Percentiles rank a stretch among this genome's conserved stretches.
phyloP scores from a whole-genome alignment of 1,140 invertebrate species.

The Macrobrachium rosenbergii region DNA sequence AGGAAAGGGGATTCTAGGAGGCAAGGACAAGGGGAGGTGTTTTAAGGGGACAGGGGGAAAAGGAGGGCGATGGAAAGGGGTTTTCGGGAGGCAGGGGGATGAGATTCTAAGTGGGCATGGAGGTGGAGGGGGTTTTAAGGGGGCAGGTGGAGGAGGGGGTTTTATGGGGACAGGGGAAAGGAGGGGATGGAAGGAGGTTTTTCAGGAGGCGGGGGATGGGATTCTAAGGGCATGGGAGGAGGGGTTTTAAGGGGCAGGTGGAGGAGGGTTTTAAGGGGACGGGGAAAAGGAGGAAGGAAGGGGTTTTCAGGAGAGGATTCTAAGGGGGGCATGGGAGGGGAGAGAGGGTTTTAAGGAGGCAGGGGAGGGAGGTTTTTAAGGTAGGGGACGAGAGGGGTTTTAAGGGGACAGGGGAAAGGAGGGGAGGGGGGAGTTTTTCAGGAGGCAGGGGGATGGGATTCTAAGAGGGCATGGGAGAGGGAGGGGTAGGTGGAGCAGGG shows the following conservation, averaged over 20 bases:
- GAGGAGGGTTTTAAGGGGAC: not conserved
- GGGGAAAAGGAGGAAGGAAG: not conserved
- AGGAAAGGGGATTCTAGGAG: no score
- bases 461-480: not conserved
- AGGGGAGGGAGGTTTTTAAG: not conserved
- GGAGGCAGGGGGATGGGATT: not conserved
- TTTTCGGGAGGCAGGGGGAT: no score
- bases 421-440: no score
- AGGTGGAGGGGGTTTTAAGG: not conserved
- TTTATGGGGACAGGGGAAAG: slow-evolving; percentile 2
- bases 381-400: no score
- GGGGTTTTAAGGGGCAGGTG: no score
- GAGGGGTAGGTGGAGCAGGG: not conserved
- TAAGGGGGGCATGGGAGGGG: not conserved
- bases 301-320: no score
- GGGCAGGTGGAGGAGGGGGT: not conserved
- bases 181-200: not conserved
- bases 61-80: no score
- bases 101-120: no score
- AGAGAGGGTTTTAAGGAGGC: no score
- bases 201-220: not conserved
- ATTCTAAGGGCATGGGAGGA: not conserved
- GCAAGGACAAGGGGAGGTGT: no score
- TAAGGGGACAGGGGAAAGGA: not conserved
- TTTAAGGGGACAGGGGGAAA: no score